Percentiles rank a stretch among this genome's conserved stretches.
Evolutionary conservation across 2,797 vertebrate species (phyloP).

Genomic region (Fringilla coelebs): DNA sequence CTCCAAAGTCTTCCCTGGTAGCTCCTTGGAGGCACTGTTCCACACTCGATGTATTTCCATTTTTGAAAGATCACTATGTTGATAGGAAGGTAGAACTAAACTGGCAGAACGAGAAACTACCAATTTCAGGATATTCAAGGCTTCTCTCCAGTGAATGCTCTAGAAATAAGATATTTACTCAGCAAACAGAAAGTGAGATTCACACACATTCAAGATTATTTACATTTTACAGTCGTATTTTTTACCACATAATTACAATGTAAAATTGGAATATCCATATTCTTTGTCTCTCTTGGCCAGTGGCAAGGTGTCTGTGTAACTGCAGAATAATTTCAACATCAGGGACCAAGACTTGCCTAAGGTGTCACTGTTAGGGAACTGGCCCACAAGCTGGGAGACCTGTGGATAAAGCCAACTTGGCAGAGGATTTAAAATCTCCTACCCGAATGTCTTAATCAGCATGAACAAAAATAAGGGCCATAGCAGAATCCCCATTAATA

Average conservation of each 20-base stretch:
- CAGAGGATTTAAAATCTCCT: background rate
- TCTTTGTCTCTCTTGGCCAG: background rate
- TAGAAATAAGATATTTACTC: slow-evolving; percentile 59
- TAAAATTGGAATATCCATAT: background rate
- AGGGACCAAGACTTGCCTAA: background rate
- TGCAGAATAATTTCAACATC: background rate
- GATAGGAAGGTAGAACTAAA: slow-evolving; percentile 89
- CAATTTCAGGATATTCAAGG: slow-evolving; percentile 94
- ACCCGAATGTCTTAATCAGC: background rate
- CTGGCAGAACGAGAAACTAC: slow-evolving; percentile 97
- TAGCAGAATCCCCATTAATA: background rate
- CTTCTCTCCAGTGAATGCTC: slow-evolving; percentile 97
- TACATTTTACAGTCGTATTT: background rate
- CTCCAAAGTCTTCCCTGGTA: slow-evolving; percentile 96
- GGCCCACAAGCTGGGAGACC: background rate
- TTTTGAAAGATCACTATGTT: slow-evolving; percentile 90
- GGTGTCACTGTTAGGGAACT: background rate
- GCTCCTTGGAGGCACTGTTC: slow-evolving; percentile 93
- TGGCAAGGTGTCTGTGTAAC: background rate
- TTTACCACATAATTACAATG: background rate
- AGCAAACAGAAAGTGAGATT: background rate
- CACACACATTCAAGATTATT: background rate
- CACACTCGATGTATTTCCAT: slow-evolving; percentile 94
- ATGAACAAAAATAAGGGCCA: background rate
- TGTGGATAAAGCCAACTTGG: background rate